Base-by-base conservation (phyloP, 1,140 invertebrate species). In the Phocides pigmalion region DNA sequence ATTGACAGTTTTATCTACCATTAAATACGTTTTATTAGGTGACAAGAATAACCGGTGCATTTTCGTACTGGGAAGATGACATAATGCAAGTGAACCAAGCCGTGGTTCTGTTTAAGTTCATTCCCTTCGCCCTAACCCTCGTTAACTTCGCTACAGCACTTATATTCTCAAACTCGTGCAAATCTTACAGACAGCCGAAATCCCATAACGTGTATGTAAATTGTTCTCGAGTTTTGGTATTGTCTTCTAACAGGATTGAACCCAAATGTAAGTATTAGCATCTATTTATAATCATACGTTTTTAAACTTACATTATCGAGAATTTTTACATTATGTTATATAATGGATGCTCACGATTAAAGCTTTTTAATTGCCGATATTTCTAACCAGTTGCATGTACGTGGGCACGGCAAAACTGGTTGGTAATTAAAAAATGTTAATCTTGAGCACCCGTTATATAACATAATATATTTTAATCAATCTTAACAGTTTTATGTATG, bases 81-180 rank as follows among this genome's bases (percentile, higher is more conserved):
- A 87, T 90, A 74, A 86, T 90, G 83, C 75, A 70, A 32, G 70
- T 82, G 6, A 88, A 83, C 63, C 73, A 79, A 49, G 70, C 70
- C 3, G 74, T 87, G 0, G 72, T 88, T 0, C 62, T 90, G 2
- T 37, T 89, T 0, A 90, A 89, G 66, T 87, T 82, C 47, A 68
- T 90, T 6, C 88, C 88, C 0, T 67, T 86, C 14, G 85, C 79
- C 6, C 16, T 88, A 5, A 79, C 81, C 0, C 32, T 89, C 0
- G 79, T 88, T 1, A 90, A 89, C 66, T 72, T 84, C 4, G 77
- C 75, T 0, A 79, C 85, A 0, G 77, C 88, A 0, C 69, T 82
- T 19, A 70, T 85, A 9, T 89, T 90, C 53, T 70, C 65, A 9
- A 79, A 70, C 59, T 76, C 81, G 1, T 89, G 86, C 22, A 47